Conservation (phyloP, 2,888 invertebrate genomes). For the Rotaria macrura region DNA sequence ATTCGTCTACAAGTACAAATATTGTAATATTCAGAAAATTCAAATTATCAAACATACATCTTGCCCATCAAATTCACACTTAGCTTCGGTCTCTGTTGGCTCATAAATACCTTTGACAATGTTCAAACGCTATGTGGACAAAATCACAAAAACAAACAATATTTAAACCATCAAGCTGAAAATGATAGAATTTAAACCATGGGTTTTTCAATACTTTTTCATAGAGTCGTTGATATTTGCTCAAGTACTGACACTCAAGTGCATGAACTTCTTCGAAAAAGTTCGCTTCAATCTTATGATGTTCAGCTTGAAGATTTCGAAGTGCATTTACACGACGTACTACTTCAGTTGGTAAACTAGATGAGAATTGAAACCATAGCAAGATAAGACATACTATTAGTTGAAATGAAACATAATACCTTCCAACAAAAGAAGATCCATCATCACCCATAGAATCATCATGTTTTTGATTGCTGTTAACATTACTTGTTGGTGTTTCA, state of each 20-base stretch:
- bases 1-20: background rate
- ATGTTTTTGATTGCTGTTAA: background rate
- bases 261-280: constrained; percentile 86
- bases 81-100: constrained; percentile 76
- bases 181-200: too few relatives aligned
- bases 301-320: constrained; percentile 72
- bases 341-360: constrained; percentile 61
- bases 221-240: constrained; percentile 65
- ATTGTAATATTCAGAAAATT: background rate
- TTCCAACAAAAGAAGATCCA: background rate
- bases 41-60: constrained; percentile 46
- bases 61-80: constrained; percentile 71
- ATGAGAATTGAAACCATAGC: background rate
- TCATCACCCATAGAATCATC: background rate
- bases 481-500: background rate
- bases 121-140: constrained; percentile 45
- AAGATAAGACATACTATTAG: too few relatives aligned
- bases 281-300: constrained; percentile 74
- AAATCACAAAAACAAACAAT: too few relatives aligned
- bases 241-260: constrained; percentile 78
- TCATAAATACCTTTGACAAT: constrained; percentile 62
- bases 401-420: background rate
- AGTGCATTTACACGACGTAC: constrained; percentile 71
- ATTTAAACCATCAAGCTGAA: too few relatives aligned
- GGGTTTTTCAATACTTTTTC: too few relatives aligned